Evolutionary conservation across 2,888 invertebrate genomes (phyloP), one percentile per base, ranked within the genome.

Genomic region (Tetramorium bicarinatum): DNA sequence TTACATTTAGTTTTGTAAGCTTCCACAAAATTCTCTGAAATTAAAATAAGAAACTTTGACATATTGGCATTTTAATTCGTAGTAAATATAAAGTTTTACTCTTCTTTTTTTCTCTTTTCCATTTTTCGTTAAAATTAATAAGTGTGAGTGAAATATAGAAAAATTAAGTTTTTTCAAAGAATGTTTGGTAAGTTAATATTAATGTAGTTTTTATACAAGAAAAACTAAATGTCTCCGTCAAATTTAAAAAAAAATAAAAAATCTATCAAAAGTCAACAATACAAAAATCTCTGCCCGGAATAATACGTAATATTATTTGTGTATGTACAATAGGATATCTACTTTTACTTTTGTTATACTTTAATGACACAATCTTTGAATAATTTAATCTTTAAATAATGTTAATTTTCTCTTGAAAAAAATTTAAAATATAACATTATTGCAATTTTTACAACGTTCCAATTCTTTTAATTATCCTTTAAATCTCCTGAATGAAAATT

Each of bases 11-110:
- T 49, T 47, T 21, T n/a, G 0, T 59, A 0, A 59, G 47, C 74
- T 8, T 79, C 74, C 18, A 34, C 3, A n/a, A 25, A 21, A 1
- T 38, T 0, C 0, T 61, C 79, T 79, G 21, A 79, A 79, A 47
- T 7, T 9, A 29, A 77, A 56, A 59, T 1, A 34, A 15, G 6
- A 21, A 59, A 72, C 1, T 0, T 59, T 56, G 11, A 4, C 29
- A 44, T 1, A 34, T 67, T 34, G 18, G 15, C 1, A 18, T 61
- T 15, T 49, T 62, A 44, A 75, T 64, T 49, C 2, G 1, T 44
- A 41, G 0, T 15, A 25, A 52, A 15, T 8, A 34, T 38, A 34
- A 38, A 71, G 7, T 47, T 25, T 3, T 66, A 15, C n/a, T 15
- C n/a, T 4, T n/a, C 25, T 2, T 9, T 2, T 18, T 67, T 9